A percentile compares a stretch with the other conserved stretches of the same genome.
Conservation (phyloP, 2,888 invertebrate species). For the Aspidiotus rigidus region DNA sequence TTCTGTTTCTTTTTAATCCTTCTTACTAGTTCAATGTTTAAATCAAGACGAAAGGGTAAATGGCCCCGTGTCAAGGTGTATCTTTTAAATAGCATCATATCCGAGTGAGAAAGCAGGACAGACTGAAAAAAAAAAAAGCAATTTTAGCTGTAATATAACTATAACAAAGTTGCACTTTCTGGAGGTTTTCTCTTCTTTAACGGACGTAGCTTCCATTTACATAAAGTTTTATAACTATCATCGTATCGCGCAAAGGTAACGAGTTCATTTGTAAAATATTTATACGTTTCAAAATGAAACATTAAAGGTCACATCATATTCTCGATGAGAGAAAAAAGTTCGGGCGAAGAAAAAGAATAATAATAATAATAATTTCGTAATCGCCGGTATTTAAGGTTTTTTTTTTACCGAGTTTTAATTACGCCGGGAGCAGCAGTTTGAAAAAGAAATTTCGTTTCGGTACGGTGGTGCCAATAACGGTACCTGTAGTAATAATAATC, state of each 20-base stretch:
- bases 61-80: conserved; percentile 10
- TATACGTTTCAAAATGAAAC: neutral
- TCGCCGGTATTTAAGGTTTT: too few relatives aligned
- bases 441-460: too few relatives aligned
- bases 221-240: conserved; percentile 27
- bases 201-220: conserved; percentile 21
- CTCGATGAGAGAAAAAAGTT: too few relatives aligned
- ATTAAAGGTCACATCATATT: neutral
- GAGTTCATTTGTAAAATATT: conserved; percentile 3
- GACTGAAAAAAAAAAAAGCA: conserved; percentile 18
- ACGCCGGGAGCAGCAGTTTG: too few relatives aligned
- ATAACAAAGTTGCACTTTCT: conserved; percentile 8
- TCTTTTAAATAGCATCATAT: conserved; percentile 10
- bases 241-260: neutral
- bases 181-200: neutral
- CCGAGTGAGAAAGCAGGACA: conserved; percentile 8
- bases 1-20: conserved; percentile 21
- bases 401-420: too few relatives aligned
- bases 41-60: conserved; percentile 31
- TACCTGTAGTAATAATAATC: too few relatives aligned
- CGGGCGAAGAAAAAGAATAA: too few relatives aligned
- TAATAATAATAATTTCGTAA: too few relatives aligned
- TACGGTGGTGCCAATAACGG: too few relatives aligned
- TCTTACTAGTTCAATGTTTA: conserved; percentile 18
- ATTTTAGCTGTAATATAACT: conserved; percentile 23